Percentiles rank a stretch among this genome's conserved stretches.
These are phyloP conservation scores for Novumbra hubbsi DNA, from an alignment of 2,797 vertebrate species.

Conservation along the genomic window DNA sequence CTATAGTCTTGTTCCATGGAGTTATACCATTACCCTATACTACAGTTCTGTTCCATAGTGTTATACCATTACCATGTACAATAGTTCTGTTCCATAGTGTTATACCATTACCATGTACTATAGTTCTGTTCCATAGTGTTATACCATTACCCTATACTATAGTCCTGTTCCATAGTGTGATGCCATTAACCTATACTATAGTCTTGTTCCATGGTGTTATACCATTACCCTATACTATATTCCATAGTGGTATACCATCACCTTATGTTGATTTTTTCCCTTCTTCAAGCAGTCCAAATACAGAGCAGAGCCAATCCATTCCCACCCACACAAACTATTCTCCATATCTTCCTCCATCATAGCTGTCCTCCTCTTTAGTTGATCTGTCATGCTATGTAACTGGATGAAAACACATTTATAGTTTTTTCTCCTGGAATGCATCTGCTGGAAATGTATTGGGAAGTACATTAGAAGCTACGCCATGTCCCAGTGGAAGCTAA, in stretches of 20 bases:
- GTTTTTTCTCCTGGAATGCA: background rate
- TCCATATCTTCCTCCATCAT: background rate
- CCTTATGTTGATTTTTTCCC: background rate
- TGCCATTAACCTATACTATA: no score
- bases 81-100: no score
- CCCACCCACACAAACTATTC: background rate
- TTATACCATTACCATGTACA: no score
- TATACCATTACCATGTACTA: no score
- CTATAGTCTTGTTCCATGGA: no score
- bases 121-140: no score
- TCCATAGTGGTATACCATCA: background rate
- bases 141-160: no score
- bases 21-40: no score
- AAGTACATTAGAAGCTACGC: background rate
- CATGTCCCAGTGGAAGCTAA: background rate
- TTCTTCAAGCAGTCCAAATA: constrained; percentile 5
- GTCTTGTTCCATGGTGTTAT: no score
- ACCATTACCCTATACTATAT: background rate
- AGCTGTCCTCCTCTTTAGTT: background rate
- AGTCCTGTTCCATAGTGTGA: no score
- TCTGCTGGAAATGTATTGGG: background rate
- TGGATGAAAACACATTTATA: constrained; percentile 9
- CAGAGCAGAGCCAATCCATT: constrained; percentile 13
- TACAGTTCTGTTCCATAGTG: background rate
- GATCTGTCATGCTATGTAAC: constrained; percentile 1